Conservation (phyloP, 1,140 invertebrate genomes). For the Drosophila pseudoobscura region DNA sequence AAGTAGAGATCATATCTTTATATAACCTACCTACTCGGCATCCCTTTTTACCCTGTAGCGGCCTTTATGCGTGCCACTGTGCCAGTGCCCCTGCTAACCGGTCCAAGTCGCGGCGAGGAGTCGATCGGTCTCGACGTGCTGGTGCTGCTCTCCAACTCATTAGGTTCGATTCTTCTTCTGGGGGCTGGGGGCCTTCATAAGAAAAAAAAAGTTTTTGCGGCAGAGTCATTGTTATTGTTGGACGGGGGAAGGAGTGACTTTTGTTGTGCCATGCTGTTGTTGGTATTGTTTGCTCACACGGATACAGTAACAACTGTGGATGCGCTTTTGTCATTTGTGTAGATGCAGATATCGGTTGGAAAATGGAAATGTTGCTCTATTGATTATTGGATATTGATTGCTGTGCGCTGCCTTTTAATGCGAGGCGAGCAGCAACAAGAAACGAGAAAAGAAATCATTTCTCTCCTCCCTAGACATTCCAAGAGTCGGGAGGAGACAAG, state of each 20-base stretch:
- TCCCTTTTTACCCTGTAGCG: too few relatives aligned
- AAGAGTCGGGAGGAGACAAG: constrained; percentile 37
- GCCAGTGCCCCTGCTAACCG: constrained; percentile 33
- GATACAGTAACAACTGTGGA: constrained; percentile 72
- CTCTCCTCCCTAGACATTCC: constrained; percentile 64
- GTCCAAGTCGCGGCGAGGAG: constrained; percentile 26
- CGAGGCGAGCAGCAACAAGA: constrained; percentile 75
- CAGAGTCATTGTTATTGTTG: constrained; percentile 75
- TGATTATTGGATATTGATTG: constrained; percentile 81
- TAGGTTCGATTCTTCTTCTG: constrained; percentile 81
- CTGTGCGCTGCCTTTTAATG: constrained; percentile 72
- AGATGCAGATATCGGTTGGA: constrained; percentile 34
- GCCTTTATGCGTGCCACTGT: too few relatives aligned
- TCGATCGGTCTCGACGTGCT: constrained; percentile 50
- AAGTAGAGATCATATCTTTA: too few relatives aligned
- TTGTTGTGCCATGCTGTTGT: constrained; percentile 29
- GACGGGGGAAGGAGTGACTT: constrained; percentile 44
- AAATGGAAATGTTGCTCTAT: constrained; percentile 79
- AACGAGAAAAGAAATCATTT: constrained; percentile 70
- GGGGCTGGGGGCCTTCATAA: constrained; percentile 57
- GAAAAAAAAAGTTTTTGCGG: constrained; percentile 71
- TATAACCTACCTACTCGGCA: too few relatives aligned
- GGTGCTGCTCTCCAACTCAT: constrained; percentile 69
- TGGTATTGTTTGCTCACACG: constrained; percentile 51
- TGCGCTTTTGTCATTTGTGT: constrained; percentile 73